Evolutionary conservation across 2,888 invertebrate species (phyloP).

Genomic region (Leptinotarsa tumamoca): DNA sequence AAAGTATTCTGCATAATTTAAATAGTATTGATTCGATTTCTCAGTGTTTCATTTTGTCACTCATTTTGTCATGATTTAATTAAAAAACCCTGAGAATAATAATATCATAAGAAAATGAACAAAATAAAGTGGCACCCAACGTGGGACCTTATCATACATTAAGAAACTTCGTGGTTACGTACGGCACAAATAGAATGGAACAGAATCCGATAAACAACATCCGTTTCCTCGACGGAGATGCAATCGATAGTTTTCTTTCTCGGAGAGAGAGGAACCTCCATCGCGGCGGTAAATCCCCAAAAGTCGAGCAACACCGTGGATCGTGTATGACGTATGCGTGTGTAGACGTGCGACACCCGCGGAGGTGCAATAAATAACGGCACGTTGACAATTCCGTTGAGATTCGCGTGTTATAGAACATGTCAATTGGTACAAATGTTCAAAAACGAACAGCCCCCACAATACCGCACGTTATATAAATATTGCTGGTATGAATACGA

Average conservation of each 20-base stretch:
- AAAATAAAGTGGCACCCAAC: too few relatives aligned
- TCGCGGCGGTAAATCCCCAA: not conserved
- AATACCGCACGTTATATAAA: conserved; percentile 47
- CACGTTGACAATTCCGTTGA: conserved; percentile 60
- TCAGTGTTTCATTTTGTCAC: too few relatives aligned
- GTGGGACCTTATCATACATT: too few relatives aligned
- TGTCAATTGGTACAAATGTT: conserved; percentile 62
- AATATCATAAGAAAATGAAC: too few relatives aligned
- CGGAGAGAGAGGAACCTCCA: not conserved
- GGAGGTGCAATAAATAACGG: conserved; percentile 61
- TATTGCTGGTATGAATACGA: conserved; percentile 50
- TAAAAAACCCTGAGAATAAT: too few relatives aligned
- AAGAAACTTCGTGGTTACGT: too few relatives aligned
- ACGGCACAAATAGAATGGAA: too few relatives aligned
- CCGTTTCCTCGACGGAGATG: not conserved
- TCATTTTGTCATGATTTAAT: too few relatives aligned
- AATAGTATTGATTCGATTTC: too few relatives aligned
- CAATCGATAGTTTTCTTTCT: not conserved
- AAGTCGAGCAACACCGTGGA: conserved; percentile 26
- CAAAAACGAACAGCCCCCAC: conserved; percentile 11
- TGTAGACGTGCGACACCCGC: conserved; percentile 57
- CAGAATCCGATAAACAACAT: not conserved
- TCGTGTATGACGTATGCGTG: conserved; percentile 46
- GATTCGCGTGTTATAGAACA: conserved; percentile 64
- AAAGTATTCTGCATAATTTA: too few relatives aligned